A percentile compares a stretch with the other conserved stretches of the same genome.
Evolutionary conservation across 2,113 vertebrate species (phyloP).

Genomic region (Typhlomys cinereus): DNA sequence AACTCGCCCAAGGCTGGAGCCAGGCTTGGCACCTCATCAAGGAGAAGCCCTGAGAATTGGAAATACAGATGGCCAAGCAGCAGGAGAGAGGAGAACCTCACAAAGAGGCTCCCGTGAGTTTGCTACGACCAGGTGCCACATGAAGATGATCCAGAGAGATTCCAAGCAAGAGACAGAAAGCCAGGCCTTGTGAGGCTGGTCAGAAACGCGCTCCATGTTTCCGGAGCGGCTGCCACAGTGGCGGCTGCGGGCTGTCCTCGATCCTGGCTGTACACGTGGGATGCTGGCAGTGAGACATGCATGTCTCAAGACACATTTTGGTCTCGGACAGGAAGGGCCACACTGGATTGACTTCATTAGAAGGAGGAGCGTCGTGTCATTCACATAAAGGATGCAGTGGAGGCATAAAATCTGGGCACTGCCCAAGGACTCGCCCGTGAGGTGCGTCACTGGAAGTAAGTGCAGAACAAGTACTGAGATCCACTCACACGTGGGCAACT

Average conservation of each 20-base stretch:
- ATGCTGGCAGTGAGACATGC: neutral
- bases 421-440: too few relatives aligned
- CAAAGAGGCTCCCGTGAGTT: neutral
- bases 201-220: neutral
- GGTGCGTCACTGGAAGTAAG: too few relatives aligned
- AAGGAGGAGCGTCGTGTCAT: too few relatives aligned
- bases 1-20: neutral
- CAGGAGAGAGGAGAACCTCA: neutral
- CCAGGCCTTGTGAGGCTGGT: too few relatives aligned
- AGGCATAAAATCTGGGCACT: too few relatives aligned
- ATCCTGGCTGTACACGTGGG: too few relatives aligned
- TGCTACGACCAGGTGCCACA: neutral
- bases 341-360: too few relatives aligned
- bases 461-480: too few relatives aligned
- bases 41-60: neutral
- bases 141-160: neutral
- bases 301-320: neutral
- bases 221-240: neutral
- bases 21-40: neutral
- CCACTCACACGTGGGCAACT: too few relatives aligned
- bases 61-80: neutral
- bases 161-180: neutral
- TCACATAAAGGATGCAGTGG: too few relatives aligned
- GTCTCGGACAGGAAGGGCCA: too few relatives aligned
- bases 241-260: too few relatives aligned